Base-by-base conservation (phyloP, 1,140 invertebrate genomes). In the Cylas formicarius region DNA sequence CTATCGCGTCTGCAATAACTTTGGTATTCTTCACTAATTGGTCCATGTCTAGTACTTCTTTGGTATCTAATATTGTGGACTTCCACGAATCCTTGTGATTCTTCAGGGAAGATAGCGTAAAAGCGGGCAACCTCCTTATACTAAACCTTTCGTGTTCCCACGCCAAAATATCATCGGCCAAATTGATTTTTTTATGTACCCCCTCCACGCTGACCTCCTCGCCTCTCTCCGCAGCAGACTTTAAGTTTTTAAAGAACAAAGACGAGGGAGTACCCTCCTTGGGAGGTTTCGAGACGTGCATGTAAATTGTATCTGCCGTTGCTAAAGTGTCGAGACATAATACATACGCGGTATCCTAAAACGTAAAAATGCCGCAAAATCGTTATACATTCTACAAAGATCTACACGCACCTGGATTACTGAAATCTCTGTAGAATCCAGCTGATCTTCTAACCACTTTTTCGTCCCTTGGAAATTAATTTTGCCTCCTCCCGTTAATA, bases 101-200 rank as follows among this genome's bases (percentile, higher is more conserved):
- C 59, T 82, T 80, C 3, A 89, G 20, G 11, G 52, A 23, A n/a
- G 52, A 54, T 35, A 54, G 19, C 8, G 52, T 54, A 38, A 54
- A 54, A 16, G 52, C 52, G 17, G 52, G 33, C 22, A 54, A 65
- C 28, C 91, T 74, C 45, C 87, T 77, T 54, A 97, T 91, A 62
- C 90, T 94, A 65, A 88, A 98, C 56, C 92, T 72, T 66, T 98
- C 95, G 61, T 99, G 96, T 64, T 98, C 94, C 95, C 95, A 99
- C 0, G 90, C 86, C 18, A 53, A 40, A 39, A 81, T 74, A 41
- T 92, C 88, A 36, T 97, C 90, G 1, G 90, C 90, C n/a, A 97
- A 69, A 72, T 97, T 96, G 50, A 98, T 97, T 72, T 97, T 98
- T 67, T 97, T 97, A 59, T 97, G 93, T 9, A 93, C 74, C 34